Conservation (phyloP, 2,888 invertebrate species). For the Plagodis pulveraria region DNA sequence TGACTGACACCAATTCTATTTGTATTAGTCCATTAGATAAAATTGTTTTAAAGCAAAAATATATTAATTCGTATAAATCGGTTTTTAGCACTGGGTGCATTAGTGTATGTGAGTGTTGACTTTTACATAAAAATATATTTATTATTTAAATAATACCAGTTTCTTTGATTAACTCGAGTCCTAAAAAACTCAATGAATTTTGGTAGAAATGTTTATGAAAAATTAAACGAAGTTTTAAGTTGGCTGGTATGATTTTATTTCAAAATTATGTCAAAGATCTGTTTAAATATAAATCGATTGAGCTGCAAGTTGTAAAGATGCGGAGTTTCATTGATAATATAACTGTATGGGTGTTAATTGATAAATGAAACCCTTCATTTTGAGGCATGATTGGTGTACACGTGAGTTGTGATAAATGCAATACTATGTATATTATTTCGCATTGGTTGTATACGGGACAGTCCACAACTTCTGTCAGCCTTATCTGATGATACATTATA, state of each 20-base stretch:
- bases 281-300: not conserved
- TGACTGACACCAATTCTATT: conserved; percentile 72
- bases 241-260: not conserved
- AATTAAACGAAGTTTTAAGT: not conserved
- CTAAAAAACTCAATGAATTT: conserved; percentile 10
- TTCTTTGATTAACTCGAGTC: conserved; percentile 29
- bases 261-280: not conserved
- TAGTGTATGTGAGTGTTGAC: conserved; percentile 45
- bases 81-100: conserved; percentile 43
- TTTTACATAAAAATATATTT: conserved; percentile 28
- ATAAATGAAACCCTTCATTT: not conserved
- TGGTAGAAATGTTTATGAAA: conserved; percentile 18
- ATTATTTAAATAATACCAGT: conserved; percentile 19
- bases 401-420: conserved; percentile 24
- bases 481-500: not conserved
- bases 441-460: conserved; percentile 9
- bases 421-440: conserved; percentile 11
- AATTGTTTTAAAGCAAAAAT: conserved; percentile 51
- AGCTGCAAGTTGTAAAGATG: not conserved
- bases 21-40: conserved; percentile 73
- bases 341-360: not conserved
- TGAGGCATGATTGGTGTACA: not conserved
- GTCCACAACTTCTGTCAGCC: conserved; percentile 1
- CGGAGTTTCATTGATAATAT: not conserved
- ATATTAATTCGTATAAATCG: conserved; percentile 45